Conservation (phyloP, 2,888 invertebrate species). For the Heliconius ismenius region DNA sequence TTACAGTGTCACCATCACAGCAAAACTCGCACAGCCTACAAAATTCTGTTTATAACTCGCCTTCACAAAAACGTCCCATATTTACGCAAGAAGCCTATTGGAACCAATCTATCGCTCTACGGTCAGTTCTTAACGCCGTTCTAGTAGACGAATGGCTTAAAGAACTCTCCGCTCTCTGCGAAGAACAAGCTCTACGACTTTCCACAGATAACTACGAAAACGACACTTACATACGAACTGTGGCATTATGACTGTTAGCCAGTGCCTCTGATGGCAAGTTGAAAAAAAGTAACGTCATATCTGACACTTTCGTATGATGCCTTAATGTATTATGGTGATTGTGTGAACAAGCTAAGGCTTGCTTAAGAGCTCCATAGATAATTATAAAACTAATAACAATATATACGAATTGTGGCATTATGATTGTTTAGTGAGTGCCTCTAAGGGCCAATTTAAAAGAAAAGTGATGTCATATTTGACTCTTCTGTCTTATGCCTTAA, state of each 20-base stretch:
- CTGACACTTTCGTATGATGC: constrained; percentile 42
- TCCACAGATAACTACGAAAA: constrained; percentile 65
- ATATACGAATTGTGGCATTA: constrained; percentile 68
- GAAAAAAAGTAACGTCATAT: constrained; percentile 44
- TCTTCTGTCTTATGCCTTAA: constrained; percentile 39
- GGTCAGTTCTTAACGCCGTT: constrained; percentile 85
- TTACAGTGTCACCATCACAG: constrained; percentile 53
- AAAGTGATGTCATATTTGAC: constrained; percentile 41
- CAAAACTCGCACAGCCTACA: constrained; percentile 55
- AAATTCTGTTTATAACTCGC: constrained; percentile 48
- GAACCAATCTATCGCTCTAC: constrained; percentile 72
- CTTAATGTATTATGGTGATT: constrained; percentile 9
- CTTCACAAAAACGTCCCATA: constrained; percentile 58
- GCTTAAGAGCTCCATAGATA: constrained; percentile 69
- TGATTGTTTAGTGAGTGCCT: constrained; percentile 67
- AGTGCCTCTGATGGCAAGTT: constrained; percentile 54
- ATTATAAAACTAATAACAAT: constrained; percentile 64
- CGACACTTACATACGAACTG: constrained; percentile 64
- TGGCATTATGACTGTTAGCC: constrained; percentile 75
- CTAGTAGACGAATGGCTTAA: constrained; percentile 97
- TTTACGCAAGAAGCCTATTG: constrained; percentile 76
- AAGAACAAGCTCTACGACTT: constrained; percentile 90
- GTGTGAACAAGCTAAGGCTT: constrained; percentile 93
- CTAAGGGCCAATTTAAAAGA: constrained; percentile 50
- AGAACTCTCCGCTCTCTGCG: constrained; percentile 95